Conservation (phyloP, 2,797 vertebrate genomes). For the Aldrovandia affinis region DNA sequence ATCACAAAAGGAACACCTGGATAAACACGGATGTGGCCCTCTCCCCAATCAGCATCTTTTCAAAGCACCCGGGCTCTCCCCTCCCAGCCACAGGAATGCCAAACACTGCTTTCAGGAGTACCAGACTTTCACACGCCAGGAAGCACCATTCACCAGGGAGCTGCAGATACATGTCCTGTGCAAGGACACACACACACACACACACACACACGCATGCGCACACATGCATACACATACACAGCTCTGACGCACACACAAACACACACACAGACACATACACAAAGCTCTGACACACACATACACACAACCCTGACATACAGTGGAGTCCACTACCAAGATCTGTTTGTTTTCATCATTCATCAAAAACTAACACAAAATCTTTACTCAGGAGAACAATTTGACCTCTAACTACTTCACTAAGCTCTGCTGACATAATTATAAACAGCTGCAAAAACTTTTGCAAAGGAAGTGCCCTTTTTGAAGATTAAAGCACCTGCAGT, state of each 20-base stretch:
- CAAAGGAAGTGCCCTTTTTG: no score
- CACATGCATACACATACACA: not conserved
- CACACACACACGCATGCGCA: not conserved
- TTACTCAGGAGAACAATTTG: no score
- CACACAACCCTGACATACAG: no score
- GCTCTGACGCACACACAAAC: not conserved
- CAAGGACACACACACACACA: not conserved
- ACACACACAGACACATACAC: not conserved
- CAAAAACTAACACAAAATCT: no score
- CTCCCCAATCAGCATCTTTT: slow-evolving; percentile 47
- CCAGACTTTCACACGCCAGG: slow-evolving; percentile 51
- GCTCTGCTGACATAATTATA: no score
- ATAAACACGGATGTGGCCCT: slow-evolving; percentile 56
- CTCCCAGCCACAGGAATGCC: slow-evolving; percentile 54
- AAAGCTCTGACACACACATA: not conserved
- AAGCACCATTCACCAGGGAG: slow-evolving; percentile 52
- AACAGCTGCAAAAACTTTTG: no score
- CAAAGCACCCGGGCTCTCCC: slow-evolving; percentile 52
- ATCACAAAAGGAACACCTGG: slow-evolving; percentile 62
- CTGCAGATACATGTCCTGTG: slow-evolving; percentile 45
- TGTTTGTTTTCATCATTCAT: no score
- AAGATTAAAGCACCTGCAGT: no score
- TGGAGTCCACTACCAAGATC: no score
- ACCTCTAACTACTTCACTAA: no score
- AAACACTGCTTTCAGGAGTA: slow-evolving; percentile 56